Evolutionary conservation across 1,140 invertebrate genomes (phyloP), one percentile per base, ranked within the genome.

Genomic region (Drosophila fuyamai): DNA sequence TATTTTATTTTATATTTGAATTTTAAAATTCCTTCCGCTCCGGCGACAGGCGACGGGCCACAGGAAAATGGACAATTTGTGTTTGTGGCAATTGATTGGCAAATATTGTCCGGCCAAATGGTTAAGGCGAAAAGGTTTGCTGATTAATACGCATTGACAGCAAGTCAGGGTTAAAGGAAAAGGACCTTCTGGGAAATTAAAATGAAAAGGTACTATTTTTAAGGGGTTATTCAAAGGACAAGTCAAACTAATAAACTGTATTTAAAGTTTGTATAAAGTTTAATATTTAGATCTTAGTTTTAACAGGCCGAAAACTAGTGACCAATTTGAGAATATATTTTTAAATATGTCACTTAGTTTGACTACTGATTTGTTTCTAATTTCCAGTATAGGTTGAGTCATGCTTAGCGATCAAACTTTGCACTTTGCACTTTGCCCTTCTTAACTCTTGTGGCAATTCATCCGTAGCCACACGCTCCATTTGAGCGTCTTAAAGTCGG

Each of bases 1-100:
- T 73, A 91, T 88, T 91, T 91, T 91, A 91, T 91, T 91, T 91
- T 91, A 91, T 91, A 91, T 91, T 91, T 91, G 89, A 91, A 91
- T 91, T 91, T 91, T 91, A 91, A 91, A 91, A 91, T 91, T 91
- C 84, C 83, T 91, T 91, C 85, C 88, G 83, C 83, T 75, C 57
- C 81, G 84, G 70, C 72, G 70, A 84, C 77, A 77, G 68, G 35
- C 62, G 65, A 48, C 73, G 51, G 81, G 79, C 80, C 65, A 91
- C 88, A 91, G 89, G 89, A 91, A 91, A 91, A 91, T 91, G 89
- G 88, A 91, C 83, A 91, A 91, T 91, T 91, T 91, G 83, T 91
- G 88, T 91, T 91, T 91, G 89, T 84, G 89, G 89, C 83, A 91
- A 91, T 91, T 91, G 89, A 91, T 91, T 91, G 89, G 89, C 89